Evolutionary conservation across 1,140 invertebrate species (phyloP), one percentile per base, ranked within the genome.

Genomic region (Heliconius melpomene): DNA sequence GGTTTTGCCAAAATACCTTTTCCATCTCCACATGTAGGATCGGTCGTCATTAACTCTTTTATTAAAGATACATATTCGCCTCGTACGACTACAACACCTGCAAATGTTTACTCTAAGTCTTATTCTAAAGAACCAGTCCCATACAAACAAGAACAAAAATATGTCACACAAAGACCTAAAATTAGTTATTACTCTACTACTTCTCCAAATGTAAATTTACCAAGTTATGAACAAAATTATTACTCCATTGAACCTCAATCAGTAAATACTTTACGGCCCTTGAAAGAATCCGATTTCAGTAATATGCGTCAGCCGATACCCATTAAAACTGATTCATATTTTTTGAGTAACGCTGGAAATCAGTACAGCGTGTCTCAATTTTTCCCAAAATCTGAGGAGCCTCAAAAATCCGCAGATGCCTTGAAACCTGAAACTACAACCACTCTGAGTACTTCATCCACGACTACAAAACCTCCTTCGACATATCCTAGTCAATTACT

Each of bases 1-100:
- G 97, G 97, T 18, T 98, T 97, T 87, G 96, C 97, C 0, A 98
- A 98, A 91, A 98, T 98, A 77, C 96, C 97, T 1, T 96, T 98
- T 86, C 97, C 97, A 1, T 96, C 97, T 1, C 97, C 97, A 2
- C 97, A 98, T 89, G 97, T 98, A 6, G 97, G 97, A 5, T 98
- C 97, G 1, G 97, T 98, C 18, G 97, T 98, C 2, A 95, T 98
- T 2, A 97, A 96, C 83, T 94, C 89, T 16, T 88, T 89, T 75
- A 94, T 94, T 16, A 93, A 82, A 80, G 93, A 94, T 3, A 74
- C 87, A 7, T 66, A 83, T 29, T 50, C 83, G 18, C 72, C 80
- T 76, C 73, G 73, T 23, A 79, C 79, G 54, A 32, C 83, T 18
- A 72, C 85, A 57, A 75, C 87, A 73, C 72, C 81, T 8, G 82